Base-by-base conservation (phyloP, 2,888 invertebrate species). In the Mythimna vitellina region DNA sequence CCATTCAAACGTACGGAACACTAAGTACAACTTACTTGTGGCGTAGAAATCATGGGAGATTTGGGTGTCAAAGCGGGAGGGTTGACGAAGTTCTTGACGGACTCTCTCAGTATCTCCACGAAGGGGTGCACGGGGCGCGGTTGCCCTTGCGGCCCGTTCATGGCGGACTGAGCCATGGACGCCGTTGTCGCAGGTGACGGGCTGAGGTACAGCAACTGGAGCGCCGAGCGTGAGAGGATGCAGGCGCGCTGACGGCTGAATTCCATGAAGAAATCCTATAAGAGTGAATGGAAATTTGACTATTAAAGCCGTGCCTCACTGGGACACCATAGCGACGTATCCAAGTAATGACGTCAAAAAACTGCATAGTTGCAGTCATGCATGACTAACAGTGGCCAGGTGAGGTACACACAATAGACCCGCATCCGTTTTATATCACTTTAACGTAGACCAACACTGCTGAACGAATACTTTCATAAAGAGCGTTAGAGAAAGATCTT, bases 181-280 rank as follows among this genome's bases (percentile, higher is more conserved):
- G 96, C 94, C 12, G 92, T 90, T 70, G 84, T 90, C 3, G 95
- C 96, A 3, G 95, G 93, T 35, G 95, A 92, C 66, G 96, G 96
- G 72, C 93, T 94, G 74, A 98, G 96, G 92, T 98, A 99, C 46
- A 99, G 95, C 76, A 98, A 96, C 92, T 99, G 99, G 7, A 99
- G 95, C 54, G 99, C 97, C 61, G 99, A 99, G 69, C 99, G 97
- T 1, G 99, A 99, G 12, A 99, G 96, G 73, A 99, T 98, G 93
- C 99, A 99, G 2, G 99, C 99, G 1, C 97, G 97, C 87, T 97
- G 97, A 61, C 98, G 97, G 89, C 99, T 99, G 93, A 99, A 99
- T 88, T 99, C 98, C 92, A 98, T 97, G 93, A 99, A 99, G 93
- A 99, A 99, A 90, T 99, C 99, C 98, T 98, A 91, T 57, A 92